These are phyloP conservation scores for Sarcophaga carnaria DNA, from an alignment of 2,888 invertebrate species.

Conservation along the genomic window DNA sequence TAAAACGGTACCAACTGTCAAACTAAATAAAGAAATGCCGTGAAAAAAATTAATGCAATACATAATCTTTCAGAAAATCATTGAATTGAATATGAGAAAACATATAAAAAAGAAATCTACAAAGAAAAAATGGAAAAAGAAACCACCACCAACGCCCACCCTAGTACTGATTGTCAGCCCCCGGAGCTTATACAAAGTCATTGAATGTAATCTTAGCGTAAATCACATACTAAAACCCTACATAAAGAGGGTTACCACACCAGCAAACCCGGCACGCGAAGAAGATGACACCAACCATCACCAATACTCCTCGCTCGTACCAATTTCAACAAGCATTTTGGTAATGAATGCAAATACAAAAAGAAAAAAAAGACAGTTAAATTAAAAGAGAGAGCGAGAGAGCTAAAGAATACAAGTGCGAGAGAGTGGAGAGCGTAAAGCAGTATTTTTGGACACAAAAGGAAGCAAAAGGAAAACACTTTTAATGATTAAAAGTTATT, in stretches of 20 bases:
- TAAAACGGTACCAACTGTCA: not conserved
- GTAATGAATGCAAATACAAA: no score
- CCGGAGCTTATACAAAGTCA: not conserved
- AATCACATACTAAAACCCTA: constrained; percentile 34
- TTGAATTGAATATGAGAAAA: constrained; percentile 37
- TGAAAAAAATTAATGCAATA: not conserved
- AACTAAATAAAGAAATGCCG: not conserved
- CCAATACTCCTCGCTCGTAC: no score
- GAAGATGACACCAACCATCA: not conserved
- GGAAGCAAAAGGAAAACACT: no score
- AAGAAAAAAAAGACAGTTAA: no score
- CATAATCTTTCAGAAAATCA: constrained; percentile 32
- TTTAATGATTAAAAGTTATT: no score
- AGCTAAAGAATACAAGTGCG: no score
- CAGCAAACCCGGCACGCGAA: not conserved
- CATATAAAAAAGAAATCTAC: not conserved
- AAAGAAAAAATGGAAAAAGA: constrained; percentile 6
- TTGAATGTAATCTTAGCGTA: constrained; percentile 11
- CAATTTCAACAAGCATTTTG: no score
- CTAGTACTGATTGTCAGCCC: not conserved
- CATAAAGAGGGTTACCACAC: not conserved
- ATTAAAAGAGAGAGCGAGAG: no score
- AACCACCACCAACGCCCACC: constrained; percentile 42
- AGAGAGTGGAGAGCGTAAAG: no score
- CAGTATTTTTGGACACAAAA: no score